Evolutionary conservation across 2,113 vertebrate species (phyloP).

Genomic region (Clarias batrachus): DNA sequence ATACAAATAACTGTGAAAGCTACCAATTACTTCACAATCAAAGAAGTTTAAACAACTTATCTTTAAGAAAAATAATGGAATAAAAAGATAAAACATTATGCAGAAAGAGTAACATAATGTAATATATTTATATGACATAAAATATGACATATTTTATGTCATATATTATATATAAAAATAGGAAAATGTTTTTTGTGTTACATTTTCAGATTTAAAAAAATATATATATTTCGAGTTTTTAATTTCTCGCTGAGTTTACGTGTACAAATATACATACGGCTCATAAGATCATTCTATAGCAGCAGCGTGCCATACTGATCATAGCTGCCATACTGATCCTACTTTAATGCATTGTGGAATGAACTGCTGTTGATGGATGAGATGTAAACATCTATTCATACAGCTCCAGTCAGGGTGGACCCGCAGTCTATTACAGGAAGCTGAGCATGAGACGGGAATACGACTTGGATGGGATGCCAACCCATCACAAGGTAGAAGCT

Average conservation of each 20-base stretch:
- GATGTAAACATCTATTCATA: slow-evolving; percentile 1
- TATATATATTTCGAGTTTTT: neutral
- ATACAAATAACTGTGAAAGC: too few species aligned
- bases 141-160: too few species aligned
- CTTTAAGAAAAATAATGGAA: too few species aligned
- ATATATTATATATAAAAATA: too few species aligned
- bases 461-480: neutral
- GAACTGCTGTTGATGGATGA: neutral
- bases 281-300: neutral
- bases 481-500: neutral
- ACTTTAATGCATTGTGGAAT: neutral
- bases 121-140: too few species aligned
- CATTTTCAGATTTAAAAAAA: too few species aligned
- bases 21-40: too few species aligned
- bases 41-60: too few species aligned
- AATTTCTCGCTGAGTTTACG: neutral
- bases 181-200: too few species aligned
- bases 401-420: neutral
- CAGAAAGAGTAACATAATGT: too few species aligned
- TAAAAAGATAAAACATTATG: too few species aligned
- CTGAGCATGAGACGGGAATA: neutral
- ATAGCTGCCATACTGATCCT: neutral
- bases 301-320: neutral
- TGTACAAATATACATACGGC: neutral
- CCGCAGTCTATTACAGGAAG: neutral